phyloP scores from a whole-genome alignment of 2,113 vertebrate genomes.

The Phoxinus phoxinus region DNA sequence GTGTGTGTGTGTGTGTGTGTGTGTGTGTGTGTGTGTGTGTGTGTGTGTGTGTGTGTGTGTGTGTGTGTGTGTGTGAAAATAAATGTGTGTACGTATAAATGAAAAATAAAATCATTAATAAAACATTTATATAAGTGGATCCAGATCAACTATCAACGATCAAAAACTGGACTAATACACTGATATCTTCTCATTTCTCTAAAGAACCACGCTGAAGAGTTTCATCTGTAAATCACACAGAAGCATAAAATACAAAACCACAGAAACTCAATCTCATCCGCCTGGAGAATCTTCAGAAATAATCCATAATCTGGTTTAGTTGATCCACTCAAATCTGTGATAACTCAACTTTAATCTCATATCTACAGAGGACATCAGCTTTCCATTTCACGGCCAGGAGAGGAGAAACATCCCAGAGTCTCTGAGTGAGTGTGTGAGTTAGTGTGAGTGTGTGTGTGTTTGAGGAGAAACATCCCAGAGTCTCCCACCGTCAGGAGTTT shows the following conservation, averaged over 20 bases:
- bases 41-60: too few relatives aligned
- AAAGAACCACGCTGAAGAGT: background rate
- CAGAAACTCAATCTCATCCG: constrained; percentile 29
- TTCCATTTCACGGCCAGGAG: constrained; percentile 46
- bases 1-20: background rate
- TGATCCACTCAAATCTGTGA: constrained; percentile 71
- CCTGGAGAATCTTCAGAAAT: constrained; percentile 59
- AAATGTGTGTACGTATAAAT: background rate
- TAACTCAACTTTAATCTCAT: constrained; percentile 70
- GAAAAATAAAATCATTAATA: background rate
- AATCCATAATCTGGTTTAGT: constrained; percentile 73
- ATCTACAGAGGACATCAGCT: constrained; percentile 63
- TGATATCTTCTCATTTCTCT: background rate
- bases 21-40: too few relatives aligned
- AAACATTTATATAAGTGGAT: background rate
- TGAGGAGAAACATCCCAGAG: constrained; percentile 43
- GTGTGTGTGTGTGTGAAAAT: too few relatives aligned
- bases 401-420: constrained; percentile 43
- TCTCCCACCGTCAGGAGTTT: constrained; percentile 60
- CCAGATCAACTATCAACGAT: background rate
- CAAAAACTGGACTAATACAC: background rate
- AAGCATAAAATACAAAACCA: background rate
- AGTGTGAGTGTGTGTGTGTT: too few relatives aligned
- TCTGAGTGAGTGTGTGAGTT: too few relatives aligned
- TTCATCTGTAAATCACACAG: background rate